Evolutionary conservation across 2,113 vertebrate genomes (phyloP), one percentile per base, ranked within the genome.

Genomic region (Albula glossodonta): DNA sequence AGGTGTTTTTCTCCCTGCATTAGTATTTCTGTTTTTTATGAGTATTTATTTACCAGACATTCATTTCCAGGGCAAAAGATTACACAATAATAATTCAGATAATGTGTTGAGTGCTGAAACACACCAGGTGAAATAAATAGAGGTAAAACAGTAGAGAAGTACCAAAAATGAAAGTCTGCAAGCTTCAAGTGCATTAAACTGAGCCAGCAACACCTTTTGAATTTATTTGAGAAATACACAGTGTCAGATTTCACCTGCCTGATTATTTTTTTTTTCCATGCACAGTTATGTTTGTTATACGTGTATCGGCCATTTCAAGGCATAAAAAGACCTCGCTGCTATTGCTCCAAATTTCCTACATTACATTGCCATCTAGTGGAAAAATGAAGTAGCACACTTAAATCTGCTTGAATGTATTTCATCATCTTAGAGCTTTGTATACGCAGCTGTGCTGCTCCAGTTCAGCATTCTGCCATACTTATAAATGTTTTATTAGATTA

Each of bases 291-390:
- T 41, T 77, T 31, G 8, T 31, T 41, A 19, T 77, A 5, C 11
- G 22, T 12, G 60, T 66, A 19, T 22, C 1, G 60, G 60, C 17
- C 79, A 56, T 78, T 3, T 63, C 31, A 84, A 41, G 9, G 15
- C 10, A 25, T 13, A 15, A 17, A 41, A 17, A 31, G 15, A 25
- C 74, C 87, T 80, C 17, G 48, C 57, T 49, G 25, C 31, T 60
- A 11, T 63, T 56, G 51, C 3, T 17, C 8, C 11, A 50, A 11
- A 78, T 17, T 83, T 51, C 66, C 66, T 53, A 83, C 25, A 25
- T 74, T 66, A 87, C 85, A 88, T 80, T 56, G 90, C 90, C 93
- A 92, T 90, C 93, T 93, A 91, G 92, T 94, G 94, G 91, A 81
- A 0, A 0, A 84, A 25, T 13, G 19, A 10, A 48, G 66, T 8